Conservation (phyloP, 2,888 invertebrate species). For the Andrena fulva region DNA sequence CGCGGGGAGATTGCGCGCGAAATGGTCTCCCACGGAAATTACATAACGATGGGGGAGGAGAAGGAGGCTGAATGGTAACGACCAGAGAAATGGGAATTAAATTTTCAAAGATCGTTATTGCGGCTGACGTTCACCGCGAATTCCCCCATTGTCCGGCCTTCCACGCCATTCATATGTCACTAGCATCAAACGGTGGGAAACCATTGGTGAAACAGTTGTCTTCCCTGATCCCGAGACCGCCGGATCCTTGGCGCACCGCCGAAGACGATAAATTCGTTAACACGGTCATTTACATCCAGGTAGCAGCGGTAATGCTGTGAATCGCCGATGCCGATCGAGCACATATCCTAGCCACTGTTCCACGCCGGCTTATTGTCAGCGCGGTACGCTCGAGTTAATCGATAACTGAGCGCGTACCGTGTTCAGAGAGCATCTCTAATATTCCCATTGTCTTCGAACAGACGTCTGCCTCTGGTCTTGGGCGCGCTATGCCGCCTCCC, state of each 20-base stretch:
- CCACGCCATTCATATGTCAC: constrained; percentile 1
- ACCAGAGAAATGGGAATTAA: constrained; percentile 27
- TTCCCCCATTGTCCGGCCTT: not conserved
- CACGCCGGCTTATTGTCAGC: constrained; percentile 70
- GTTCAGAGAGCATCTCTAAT: constrained; percentile 78
- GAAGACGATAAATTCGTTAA: constrained; percentile 65
- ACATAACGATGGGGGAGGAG: not conserved
- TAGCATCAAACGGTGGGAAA: constrained; percentile 18
- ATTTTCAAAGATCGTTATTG: constrained; percentile 53
- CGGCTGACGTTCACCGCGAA: constrained; percentile 20
- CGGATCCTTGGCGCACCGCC: not conserved
- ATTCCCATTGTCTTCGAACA: constrained; percentile 77
- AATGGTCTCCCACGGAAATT: constrained; percentile 26
- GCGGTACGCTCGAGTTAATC: constrained; percentile 76
- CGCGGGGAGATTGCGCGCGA: constrained; percentile 3
- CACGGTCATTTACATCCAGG: constrained; percentile 52
- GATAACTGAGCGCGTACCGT: constrained; percentile 73
- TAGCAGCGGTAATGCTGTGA: constrained; percentile 62
- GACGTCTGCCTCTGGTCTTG: constrained; percentile 61
- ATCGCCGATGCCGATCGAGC: constrained; percentile 68
- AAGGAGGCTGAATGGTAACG: not conserved
- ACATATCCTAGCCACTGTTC: constrained; percentile 65
- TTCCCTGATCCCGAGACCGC: constrained; percentile 17
- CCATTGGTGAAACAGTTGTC: not conserved
- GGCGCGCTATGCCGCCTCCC: not conserved